Evolutionary conservation across 2,113 vertebrate species (phyloP), one percentile per base, ranked within the genome.

Genomic region (Orycteropus afer): DNA sequence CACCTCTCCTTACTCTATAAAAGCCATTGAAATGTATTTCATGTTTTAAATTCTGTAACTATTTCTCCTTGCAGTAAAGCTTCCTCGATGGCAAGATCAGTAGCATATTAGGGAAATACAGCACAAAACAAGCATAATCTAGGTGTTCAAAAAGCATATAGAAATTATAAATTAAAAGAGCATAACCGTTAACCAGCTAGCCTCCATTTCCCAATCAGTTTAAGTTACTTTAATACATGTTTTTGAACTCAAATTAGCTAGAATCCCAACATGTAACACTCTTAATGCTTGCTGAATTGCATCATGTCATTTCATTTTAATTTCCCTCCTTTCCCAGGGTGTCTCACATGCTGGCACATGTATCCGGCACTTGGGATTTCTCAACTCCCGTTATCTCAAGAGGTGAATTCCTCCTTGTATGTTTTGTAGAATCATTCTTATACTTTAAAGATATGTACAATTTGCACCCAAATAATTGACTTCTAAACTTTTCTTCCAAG

Each of bases 151-250:
- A 96, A 97, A 79, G 57, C 86, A 82, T 91, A 96, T 96, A 96
- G 82, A 97, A 87, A 93, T 98, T 95, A 95, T 86, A 95, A 97
- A 97, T 97, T 97, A 97, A 97, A 98, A 93, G 76, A 34, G n/a
- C 90, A 55, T 96, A 93, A 97, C 82, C 96, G 63, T 87, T 92
- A 93, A 97, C 94, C 84, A 34, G 94, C 67, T 91, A 77, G 47
- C 91, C 96, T 97, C 92, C 93, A 95, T 97, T 98, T 98, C 97
- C 92, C 97, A 98, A 97, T 98, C 95, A 98, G 96, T 95, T 97
- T 97, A 97, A 98, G 98, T 98, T 98, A 98, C 93, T 97, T 97
- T 98, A 98, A 98, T 96, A 92, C 90, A 89, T 97, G 94, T 97
- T 98, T 98, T 97, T 95, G 96, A 97, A 94, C 86, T 97, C 91